phyloP scores from a whole-genome alignment of 23 tunicate genomes.

The Trididemnum miniatum region DNA sequence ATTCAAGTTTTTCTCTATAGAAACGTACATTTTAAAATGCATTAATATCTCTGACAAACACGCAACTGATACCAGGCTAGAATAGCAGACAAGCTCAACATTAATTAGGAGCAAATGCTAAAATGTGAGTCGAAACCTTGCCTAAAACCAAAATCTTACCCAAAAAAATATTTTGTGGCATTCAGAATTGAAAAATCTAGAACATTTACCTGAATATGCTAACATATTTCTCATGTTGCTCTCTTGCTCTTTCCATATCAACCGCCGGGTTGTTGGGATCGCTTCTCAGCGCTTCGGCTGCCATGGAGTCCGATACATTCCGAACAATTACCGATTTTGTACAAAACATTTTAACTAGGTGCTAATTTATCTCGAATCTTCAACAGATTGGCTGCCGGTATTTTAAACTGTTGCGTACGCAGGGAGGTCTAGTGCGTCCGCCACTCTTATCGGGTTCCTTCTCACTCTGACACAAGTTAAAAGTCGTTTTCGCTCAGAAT shows the following conservation, averaged over 20 bases:
- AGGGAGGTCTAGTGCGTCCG: too few relatives aligned
- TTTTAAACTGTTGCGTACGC: too few relatives aligned
- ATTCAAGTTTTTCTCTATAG: conserved; percentile 44
- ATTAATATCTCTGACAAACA: too few relatives aligned
- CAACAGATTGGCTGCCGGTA: too few relatives aligned
- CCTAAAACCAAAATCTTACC: background rate
- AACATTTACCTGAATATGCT: conserved; percentile 42
- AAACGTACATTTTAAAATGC: too few relatives aligned
- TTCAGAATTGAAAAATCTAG: background rate
- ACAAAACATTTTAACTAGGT: too few relatives aligned
- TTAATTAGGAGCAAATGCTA: background rate
- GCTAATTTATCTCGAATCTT: too few relatives aligned
- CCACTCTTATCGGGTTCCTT: too few relatives aligned
- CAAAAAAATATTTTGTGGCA: background rate
- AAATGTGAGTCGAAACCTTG: background rate
- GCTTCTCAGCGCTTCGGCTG: conserved; percentile 51
- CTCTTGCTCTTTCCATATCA: conserved; percentile 43
- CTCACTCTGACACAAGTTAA: too few relatives aligned
- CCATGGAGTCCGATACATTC: conserved; percentile 40
- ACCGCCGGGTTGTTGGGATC: conserved; percentile 28
- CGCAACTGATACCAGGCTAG: too few relatives aligned
- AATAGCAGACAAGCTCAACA: too few relatives aligned
- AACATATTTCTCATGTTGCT: conserved; percentile 53
- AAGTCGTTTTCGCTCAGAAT: too few relatives aligned
- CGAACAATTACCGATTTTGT: conserved; percentile 62